Evolutionary conservation across 2,888 invertebrate species (phyloP), one percentile per base, ranked within the genome.

Genomic region (Antitype chi): DNA sequence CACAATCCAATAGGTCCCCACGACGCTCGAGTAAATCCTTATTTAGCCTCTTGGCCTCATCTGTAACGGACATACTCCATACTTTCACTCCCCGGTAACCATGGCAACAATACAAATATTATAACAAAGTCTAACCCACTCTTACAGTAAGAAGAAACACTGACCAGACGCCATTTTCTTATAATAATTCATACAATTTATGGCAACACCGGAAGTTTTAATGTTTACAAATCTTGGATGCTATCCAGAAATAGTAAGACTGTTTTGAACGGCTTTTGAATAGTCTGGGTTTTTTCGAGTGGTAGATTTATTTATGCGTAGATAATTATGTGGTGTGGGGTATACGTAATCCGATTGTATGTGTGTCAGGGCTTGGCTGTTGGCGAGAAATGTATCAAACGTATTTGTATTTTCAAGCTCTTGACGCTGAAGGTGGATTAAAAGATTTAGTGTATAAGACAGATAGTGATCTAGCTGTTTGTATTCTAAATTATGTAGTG

Each of bases 151-250:
- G 68, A 71, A 76, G 75, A 38, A 81, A 87, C 88, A 83, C 59
- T 82, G 70, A 66, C 74, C 87, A 87, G 87, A 85, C 63, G 63
- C 76, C 64, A 64, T 63, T 28, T 15, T 74, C 43, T 32, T 59
- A 69, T 57, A 71, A 79, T 84, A 86, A 84, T 76, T 82, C 79
- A 85, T 85, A 82, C 69, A 84, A 86, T 71, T 84, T 85, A 84
- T 74, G 85, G 57, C 38, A 78, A 76, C 74, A 77, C 88, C 87
- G 87, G 87, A 87, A 88, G 81, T 75, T 53, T 64, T 75, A 64
- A 68, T 87, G 88, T 87, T 88, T 88, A 87, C 88, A 87, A 77
- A 76, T 82, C 70, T 83, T 88, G 87, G 81, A 86, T 74, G 74
- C 55, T 85, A 69, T 87, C 83, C 87, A 87, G 88, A 81, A 86